A percentile compares a stretch with the other conserved stretches of the same genome.
phyloP scores from a whole-genome alignment of 2,797 vertebrate species.

The Alca torda region DNA sequence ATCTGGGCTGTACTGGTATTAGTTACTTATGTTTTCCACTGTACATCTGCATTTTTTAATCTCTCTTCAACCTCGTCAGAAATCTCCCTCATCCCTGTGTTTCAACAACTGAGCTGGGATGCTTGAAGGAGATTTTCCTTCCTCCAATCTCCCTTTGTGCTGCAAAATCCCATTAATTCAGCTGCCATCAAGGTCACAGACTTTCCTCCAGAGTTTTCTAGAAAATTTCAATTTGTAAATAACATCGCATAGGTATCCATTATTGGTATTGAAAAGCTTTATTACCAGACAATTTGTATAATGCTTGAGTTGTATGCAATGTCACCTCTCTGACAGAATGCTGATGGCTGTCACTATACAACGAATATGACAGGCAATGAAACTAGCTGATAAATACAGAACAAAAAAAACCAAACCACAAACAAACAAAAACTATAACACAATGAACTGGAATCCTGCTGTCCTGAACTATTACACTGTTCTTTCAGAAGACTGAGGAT shows the following conservation, averaged over 20 bases:
- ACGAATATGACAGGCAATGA: neutral
- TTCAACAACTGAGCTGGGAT: neutral
- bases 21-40: neutral
- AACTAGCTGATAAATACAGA: neutral
- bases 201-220: neutral
- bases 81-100: neutral
- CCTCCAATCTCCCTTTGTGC: neutral
- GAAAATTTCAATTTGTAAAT: slow-evolving; percentile 6
- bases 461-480: neutral
- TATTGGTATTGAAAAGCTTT: slow-evolving; percentile 2
- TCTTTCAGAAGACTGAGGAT: neutral
- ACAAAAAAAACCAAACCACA: neutral
- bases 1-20: neutral
- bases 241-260: neutral
- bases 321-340: slow-evolving; percentile 17
- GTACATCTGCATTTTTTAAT: neutral
- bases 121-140: neutral
- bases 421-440: neutral
- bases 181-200: neutral
- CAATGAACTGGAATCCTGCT: neutral
- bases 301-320: neutral
- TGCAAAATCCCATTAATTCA: slow-evolving; percentile 19
- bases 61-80: neutral
- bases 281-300: neutral
- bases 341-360: slow-evolving; percentile 8